Evolutionary conservation across 2,113 vertebrate species (phyloP).

Genomic region (Salvator merianae): DNA sequence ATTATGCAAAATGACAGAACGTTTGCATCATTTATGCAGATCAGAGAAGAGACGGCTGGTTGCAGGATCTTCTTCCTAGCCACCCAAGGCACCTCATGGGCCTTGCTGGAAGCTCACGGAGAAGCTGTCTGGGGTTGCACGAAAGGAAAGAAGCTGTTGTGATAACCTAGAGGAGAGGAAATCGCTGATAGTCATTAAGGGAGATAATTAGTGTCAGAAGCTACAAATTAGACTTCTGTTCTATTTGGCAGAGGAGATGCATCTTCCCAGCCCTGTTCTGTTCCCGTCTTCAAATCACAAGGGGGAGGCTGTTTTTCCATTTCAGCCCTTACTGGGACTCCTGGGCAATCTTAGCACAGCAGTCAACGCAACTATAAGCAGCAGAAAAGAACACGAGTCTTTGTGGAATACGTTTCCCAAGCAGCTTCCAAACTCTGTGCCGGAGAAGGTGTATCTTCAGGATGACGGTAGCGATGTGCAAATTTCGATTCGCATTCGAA

Average conservation of each 20-base stretch:
- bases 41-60: not conserved
- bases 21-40: not conserved
- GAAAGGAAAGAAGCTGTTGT: not conserved
- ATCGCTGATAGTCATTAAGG: not conserved
- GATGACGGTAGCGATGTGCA: too few species aligned
- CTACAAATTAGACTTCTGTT: constrained; percentile 22
- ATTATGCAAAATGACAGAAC: not conserved
- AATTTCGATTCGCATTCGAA: too few species aligned
- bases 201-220: constrained; percentile 1
- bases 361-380: not conserved
- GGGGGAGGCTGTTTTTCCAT: not conserved
- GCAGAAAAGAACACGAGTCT: not conserved
- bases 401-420: not conserved
- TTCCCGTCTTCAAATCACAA: not conserved
- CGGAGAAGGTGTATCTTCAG: not conserved
- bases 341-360: not conserved
- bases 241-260: not conserved
- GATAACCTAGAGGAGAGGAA: not conserved
- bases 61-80: not conserved
- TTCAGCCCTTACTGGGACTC: not conserved
- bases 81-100: not conserved
- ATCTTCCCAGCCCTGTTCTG: not conserved
- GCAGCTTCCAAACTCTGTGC: too few species aligned
- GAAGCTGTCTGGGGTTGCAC: too few species aligned
- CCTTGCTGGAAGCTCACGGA: not conserved